Conservation (phyloP, 2,113 vertebrate genomes). For the Bettongia penicillata region DNA sequence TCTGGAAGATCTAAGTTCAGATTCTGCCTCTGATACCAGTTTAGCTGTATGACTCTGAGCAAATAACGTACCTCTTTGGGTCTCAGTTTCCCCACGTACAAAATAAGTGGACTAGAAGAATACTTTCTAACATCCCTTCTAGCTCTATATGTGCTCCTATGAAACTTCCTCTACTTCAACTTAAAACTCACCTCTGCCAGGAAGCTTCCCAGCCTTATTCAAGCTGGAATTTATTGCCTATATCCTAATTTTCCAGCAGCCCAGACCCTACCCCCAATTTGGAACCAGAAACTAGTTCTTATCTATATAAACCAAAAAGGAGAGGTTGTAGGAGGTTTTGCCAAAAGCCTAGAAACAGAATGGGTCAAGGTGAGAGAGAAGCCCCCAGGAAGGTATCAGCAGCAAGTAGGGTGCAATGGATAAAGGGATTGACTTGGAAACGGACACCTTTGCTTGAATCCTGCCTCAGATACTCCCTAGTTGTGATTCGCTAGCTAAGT, state of each 20-base stretch:
- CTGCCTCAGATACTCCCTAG: background rate
- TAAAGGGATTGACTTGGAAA: background rate
- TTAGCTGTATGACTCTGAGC: background rate
- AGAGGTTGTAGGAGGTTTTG: too few species aligned
- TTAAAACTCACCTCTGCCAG: background rate
- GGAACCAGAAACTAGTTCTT: background rate
- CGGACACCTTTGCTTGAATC: background rate
- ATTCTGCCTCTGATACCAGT: background rate
- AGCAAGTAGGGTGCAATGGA: background rate
- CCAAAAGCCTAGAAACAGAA: too few species aligned
- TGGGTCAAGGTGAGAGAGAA: background rate
- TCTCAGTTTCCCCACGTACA: background rate
- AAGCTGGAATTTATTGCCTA: background rate
- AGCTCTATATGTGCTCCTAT: background rate
- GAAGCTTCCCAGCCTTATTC: background rate
- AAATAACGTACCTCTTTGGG: background rate
- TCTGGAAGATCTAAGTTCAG: too few species aligned
- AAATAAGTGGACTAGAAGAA: background rate
- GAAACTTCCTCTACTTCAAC: too few species aligned
- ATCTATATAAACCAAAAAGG: background rate
- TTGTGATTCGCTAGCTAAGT: background rate
- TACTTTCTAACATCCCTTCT: background rate
- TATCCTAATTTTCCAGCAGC: background rate
- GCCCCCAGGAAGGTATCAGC: background rate
- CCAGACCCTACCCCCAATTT: background rate